Percentiles rank a stretch among this genome's conserved stretches.
Evolutionary conservation across 1,140 invertebrate species (phyloP).

Genomic region (Zaprionus vittiger): DNA sequence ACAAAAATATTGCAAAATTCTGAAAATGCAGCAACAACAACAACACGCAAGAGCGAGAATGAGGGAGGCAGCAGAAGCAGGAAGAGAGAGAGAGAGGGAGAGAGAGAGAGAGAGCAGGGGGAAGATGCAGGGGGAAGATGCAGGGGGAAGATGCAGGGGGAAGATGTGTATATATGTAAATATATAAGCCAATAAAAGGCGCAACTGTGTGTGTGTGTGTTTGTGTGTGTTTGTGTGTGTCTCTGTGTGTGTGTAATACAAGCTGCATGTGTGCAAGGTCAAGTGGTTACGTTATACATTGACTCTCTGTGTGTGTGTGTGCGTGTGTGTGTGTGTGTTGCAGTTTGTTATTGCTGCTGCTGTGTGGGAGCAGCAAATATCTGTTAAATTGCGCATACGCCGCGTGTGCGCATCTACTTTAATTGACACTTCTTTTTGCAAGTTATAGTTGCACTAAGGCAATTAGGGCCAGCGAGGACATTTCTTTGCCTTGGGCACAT

Average conservation of each 20-base stretch:
- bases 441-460: neutral
- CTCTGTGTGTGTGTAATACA: constrained; percentile 35
- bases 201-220: constrained; percentile 4
- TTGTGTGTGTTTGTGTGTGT: constrained; percentile 11
- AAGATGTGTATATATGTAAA: constrained; percentile 8
- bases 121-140: too few relatives aligned
- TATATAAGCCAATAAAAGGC: constrained; percentile 51
- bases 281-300: constrained; percentile 62
- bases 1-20: constrained; percentile 54
- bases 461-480: constrained; percentile 4
- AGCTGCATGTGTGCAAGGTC: constrained; percentile 69
- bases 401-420: constrained; percentile 35
- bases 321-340: constrained; percentile 2
- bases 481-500: neutral
- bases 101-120: too few relatives aligned
- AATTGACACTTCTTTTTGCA: constrained; percentile 50
- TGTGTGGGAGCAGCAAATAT: neutral
- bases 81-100: too few relatives aligned
- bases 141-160: too few relatives aligned
- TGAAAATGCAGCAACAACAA: constrained; percentile 38
- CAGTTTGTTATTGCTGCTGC: constrained; percentile 19
- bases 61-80: neutral
- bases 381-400: constrained; percentile 55
- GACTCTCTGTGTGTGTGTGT: constrained; percentile 5
- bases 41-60: neutral